These are phyloP conservation scores for Amphimedon queenslandica DNA, from an alignment of 37 sponge, comb jelly and placozoan genomes.

Conservation along the genomic window DNA sequence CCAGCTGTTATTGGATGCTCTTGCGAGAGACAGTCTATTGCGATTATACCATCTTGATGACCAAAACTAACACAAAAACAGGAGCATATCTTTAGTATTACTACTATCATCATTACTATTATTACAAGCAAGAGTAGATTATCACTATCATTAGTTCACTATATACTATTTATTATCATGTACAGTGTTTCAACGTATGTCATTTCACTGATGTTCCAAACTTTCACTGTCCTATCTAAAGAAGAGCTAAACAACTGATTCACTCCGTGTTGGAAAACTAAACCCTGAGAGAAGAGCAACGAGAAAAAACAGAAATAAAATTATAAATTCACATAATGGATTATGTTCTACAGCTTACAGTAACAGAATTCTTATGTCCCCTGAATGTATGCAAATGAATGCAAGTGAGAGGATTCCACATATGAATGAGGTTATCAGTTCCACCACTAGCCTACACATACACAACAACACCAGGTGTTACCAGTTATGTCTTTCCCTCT, in stretches of 20 bases:
- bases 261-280: constrained; percentile 73
- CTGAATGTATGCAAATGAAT: constrained; percentile 77
- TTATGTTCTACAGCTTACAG: too few relatives aligned
- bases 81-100: neutral
- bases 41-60: constrained; percentile 84
- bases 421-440: constrained; percentile 56
- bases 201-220: constrained; percentile 97
- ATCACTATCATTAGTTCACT: too few relatives aligned
- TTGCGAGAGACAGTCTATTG: constrained; percentile 82
- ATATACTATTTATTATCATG: too few relatives aligned
- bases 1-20: constrained; percentile 93
- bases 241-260: constrained; percentile 94
- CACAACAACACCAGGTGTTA: too few relatives aligned
- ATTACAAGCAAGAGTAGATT: too few relatives aligned
- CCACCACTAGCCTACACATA: constrained; percentile 98
- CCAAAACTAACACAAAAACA: constrained; percentile 64
- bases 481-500: too few relatives aligned
- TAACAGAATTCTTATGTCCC: constrained; percentile 80
- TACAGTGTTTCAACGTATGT: constrained; percentile 95
- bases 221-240: constrained; percentile 84
- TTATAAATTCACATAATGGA: too few relatives aligned
- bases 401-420: constrained; percentile 78
- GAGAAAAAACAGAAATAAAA: too few relatives aligned
- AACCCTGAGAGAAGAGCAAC: constrained; percentile 51
- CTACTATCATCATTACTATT: too few relatives aligned